A percentile compares a stretch with the other conserved stretches of the same genome.
Evolutionary conservation across 2,113 vertebrate genomes (phyloP).

Genomic region (Lycaon pictus): DNA sequence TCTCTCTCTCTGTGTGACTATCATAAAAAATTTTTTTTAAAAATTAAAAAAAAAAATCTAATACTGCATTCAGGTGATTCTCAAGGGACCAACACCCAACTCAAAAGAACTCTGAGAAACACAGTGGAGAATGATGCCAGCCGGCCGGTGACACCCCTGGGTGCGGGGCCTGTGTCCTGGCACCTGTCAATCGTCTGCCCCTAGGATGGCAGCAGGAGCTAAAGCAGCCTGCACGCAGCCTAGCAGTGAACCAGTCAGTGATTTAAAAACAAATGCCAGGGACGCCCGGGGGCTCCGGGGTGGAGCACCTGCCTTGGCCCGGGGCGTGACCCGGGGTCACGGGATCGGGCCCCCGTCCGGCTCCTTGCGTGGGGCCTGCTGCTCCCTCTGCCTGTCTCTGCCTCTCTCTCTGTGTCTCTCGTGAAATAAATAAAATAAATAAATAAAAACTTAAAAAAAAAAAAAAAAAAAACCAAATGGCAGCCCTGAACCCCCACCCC

Average conservation of each 20-base stretch:
- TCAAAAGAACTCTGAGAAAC: conserved; percentile 26
- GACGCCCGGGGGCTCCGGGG: no score
- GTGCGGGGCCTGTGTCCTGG: not conserved
- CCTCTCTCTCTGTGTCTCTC: no score
- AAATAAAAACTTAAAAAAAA: not conserved
- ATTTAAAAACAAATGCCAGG: no score
- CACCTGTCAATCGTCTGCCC: not conserved
- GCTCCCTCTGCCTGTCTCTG: no score
- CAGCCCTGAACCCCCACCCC: not conserved
- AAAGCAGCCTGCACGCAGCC: not conserved
- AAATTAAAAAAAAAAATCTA: no score
- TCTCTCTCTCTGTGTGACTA: no score
- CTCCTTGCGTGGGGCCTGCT: no score
- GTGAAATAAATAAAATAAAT: no score
- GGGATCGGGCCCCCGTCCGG: no score
- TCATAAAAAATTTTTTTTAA: no score
- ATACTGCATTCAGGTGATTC: not conserved
- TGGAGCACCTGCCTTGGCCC: no score
- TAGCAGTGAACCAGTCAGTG: not conserved
- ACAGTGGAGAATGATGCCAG: not conserved
- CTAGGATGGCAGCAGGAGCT: not conserved
- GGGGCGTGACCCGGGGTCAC: no score
- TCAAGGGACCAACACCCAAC: conserved; percentile 42
- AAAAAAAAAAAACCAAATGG: not conserved
- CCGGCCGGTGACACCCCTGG: not conserved